A percentile compares a stretch with the other conserved stretches of the same genome.
These are phyloP conservation scores for Drosophila persimilis DNA, from an alignment of 1,140 invertebrate species.

Conservation along the genomic window DNA sequence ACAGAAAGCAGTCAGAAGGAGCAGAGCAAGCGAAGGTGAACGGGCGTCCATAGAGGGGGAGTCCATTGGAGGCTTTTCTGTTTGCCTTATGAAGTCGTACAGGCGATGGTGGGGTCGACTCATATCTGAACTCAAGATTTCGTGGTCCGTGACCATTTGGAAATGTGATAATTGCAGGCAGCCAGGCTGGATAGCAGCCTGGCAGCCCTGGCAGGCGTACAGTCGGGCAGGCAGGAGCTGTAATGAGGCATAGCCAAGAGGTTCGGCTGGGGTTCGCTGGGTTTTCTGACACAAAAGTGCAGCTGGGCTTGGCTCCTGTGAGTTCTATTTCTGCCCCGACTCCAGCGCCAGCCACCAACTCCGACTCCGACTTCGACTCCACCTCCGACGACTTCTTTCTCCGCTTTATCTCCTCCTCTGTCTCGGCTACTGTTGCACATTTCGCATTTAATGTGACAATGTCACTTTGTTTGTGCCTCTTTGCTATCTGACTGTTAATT, in stretches of 20 bases:
- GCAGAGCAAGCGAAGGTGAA: conserved; percentile 12
- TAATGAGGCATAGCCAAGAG: conserved; percentile 60
- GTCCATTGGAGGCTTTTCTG: conserved; percentile 3
- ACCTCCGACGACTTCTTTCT: conserved; percentile 18
- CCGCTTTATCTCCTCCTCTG: conserved; percentile 30
- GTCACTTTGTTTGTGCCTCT: conserved; percentile 63
- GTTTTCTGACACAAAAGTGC: conserved; percentile 71
- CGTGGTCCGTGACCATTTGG: conserved; percentile 82
- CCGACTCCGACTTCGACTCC: not conserved
- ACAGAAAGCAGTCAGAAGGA: conserved; percentile 22
- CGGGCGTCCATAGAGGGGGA: not conserved
- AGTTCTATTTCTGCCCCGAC: conserved; percentile 24
- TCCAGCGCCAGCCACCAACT: not conserved
- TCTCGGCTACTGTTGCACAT: conserved; percentile 69
- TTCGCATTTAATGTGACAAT: conserved; percentile 78
- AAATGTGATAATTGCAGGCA: conserved; percentile 81
- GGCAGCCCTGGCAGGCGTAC: too few species aligned
- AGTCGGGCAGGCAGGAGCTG: conserved; percentile 25
- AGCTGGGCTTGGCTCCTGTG: conserved; percentile 68
- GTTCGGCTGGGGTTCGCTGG: conserved; percentile 25
- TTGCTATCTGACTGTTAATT: conserved; percentile 71
- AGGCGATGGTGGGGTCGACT: conserved; percentile 17
- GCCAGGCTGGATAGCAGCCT: conserved; percentile 27
- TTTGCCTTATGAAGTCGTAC: conserved; percentile 66
- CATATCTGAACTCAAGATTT: conserved; percentile 77